phyloP scores from a whole-genome alignment of 1,140 invertebrate genomes.

The Zaprionus gabonicus region DNA sequence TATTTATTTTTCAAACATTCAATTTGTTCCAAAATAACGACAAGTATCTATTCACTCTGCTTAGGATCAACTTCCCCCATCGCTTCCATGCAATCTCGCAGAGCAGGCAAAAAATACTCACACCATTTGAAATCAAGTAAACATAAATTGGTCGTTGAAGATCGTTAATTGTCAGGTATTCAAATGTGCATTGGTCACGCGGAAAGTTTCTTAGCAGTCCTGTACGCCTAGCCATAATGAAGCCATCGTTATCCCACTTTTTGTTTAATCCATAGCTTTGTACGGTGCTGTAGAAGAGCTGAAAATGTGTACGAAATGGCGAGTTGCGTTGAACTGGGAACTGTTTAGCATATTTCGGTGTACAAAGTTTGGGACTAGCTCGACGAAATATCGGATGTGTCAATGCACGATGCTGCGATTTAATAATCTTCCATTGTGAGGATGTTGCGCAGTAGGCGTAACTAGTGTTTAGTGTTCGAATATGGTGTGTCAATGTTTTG shows the following conservation, averaged over 20 bases:
- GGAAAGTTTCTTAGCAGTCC: slow-evolving; percentile 4
- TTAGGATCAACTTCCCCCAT: neutral
- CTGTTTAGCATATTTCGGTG: slow-evolving; percentile 3
- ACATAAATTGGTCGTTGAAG: neutral
- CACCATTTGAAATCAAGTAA: neutral
- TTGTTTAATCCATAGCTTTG: neutral
- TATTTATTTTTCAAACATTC: too few relatives aligned
- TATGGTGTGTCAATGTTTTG: slow-evolving; percentile 40
- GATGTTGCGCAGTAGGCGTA: slow-evolving; percentile 52
- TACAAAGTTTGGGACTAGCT: slow-evolving; percentile 36
- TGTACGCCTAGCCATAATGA: neutral
- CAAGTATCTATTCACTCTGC: neutral
- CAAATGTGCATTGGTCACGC: neutral
- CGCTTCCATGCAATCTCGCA: slow-evolving; percentile 41
- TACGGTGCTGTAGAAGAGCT: neutral
- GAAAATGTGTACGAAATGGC: slow-evolving; percentile 7
- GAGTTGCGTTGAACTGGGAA: slow-evolving; percentile 44
- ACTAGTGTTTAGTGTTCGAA: slow-evolving; percentile 45
- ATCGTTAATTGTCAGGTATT: slow-evolving; percentile 15
- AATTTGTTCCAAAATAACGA: neutral
- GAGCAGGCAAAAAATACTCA: slow-evolving; percentile 15
- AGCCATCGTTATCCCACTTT: neutral
- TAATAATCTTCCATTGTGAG: slow-evolving; percentile 20
- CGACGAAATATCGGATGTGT: slow-evolving; percentile 13
- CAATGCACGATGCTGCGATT: slow-evolving; percentile 34